phyloP scores from a whole-genome alignment of 2,797 vertebrate species.

The Taeniopygia guttata region DNA sequence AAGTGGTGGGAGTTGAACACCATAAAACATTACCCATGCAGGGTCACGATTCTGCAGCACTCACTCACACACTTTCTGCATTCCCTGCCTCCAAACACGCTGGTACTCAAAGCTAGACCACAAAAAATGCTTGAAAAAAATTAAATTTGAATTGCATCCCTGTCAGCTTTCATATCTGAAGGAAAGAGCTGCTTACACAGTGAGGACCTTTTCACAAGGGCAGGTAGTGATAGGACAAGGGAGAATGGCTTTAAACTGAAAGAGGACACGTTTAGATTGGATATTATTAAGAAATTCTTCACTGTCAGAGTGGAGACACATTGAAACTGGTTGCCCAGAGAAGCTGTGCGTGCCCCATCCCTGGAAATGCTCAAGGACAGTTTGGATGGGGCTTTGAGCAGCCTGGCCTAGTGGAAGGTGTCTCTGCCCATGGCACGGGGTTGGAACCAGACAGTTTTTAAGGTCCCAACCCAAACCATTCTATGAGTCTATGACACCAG shows the following conservation, averaged over 20 bases:
- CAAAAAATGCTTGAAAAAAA: neutral
- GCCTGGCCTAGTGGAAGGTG: neutral
- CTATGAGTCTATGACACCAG: neutral
- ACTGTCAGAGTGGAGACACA: accelerated
- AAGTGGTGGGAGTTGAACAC: neutral
- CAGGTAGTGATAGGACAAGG: neutral
- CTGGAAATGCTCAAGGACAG: neutral
- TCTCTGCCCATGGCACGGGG: neutral
- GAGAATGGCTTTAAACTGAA: neutral
- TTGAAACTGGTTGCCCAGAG: neutral
- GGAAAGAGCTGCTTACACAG: accelerated
- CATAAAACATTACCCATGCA: accelerated
- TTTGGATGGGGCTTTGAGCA: neutral
- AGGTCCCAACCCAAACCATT: accelerated
- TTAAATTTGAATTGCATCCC: neutral
- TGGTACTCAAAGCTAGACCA: neutral
- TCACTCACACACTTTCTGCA: neutral
- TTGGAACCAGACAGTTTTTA: neutral
- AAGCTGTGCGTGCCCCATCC: neutral
- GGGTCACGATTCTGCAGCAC: accelerated
- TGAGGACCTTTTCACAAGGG: neutral
- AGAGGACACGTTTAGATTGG: neutral
- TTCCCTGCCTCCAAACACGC: neutral
- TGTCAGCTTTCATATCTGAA: neutral
- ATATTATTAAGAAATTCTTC: neutral